Conservation (phyloP, 2,797 vertebrate species). For the Lacerta agilis region DNA sequence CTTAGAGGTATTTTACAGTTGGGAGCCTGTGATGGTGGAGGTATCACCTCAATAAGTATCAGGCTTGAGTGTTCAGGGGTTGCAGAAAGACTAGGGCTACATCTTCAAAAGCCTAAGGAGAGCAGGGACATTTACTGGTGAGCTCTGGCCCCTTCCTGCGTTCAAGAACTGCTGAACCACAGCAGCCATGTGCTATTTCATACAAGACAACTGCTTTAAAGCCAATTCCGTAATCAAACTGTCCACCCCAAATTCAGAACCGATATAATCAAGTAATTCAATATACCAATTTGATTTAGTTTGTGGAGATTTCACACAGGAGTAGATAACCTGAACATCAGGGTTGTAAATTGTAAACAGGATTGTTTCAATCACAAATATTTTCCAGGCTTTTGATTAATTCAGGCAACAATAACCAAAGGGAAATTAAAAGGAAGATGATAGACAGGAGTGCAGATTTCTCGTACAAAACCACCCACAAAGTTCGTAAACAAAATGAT, state of each 20-base stretch:
- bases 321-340: constrained; percentile 48
- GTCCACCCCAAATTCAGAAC: constrained; percentile 24
- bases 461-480: constrained; percentile 31
- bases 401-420: constrained; percentile 59
- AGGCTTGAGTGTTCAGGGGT: too few species aligned
- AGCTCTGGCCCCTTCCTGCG: background rate
- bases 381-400: constrained; percentile 60
- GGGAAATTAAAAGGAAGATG: constrained; percentile 68
- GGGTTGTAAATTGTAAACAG: background rate
- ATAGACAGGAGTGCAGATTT: constrained; percentile 35
- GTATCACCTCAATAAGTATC: background rate
- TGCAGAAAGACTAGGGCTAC: background rate
- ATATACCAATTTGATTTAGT: background rate
- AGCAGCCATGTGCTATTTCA: background rate
- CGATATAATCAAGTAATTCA: background rate
- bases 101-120: background rate
- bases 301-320: constrained; percentile 37
- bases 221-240: background rate
- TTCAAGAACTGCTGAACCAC: background rate
- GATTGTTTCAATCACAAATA: constrained; percentile 61
- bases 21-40: background rate
- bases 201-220: background rate
- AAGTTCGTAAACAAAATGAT: constrained; percentile 11
- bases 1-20: background rate
- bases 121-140: too few species aligned